Base-by-base conservation (phyloP, 2,888 invertebrate genomes). In the Heliconius cydno region DNA sequence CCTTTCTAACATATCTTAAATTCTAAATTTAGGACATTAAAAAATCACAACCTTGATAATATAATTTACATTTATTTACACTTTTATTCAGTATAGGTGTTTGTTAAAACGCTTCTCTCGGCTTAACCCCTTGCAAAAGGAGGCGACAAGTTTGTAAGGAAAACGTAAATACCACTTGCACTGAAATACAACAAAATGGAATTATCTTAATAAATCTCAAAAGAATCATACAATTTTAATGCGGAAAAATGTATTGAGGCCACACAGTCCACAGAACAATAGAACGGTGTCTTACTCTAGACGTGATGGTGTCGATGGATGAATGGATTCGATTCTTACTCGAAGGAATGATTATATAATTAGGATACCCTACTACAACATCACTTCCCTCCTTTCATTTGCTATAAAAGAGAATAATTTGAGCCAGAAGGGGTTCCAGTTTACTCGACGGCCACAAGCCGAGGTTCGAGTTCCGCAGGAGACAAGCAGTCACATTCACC, bases 51-150 rank as follows among this genome's bases (percentile, higher is more conserved):
- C 7, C 7, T 41, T 22, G 3, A n/a, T n/a, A 12, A 41, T n/a
- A 41, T 70, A 25, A 25, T 46, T 68, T 0, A 25, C 15, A n/a
- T 70, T 70, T 57, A 22, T 34, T 57, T 25, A 70, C 34, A 63
- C 52, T 7, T 60, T 60, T n/a, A 30, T 52, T 34, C 52, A 68
- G 2, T 4, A 38, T 46, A 7, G 6, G 28, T 15, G 12, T 65
- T 41, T 38, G 34, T n/a, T 19, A 2, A 6, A 52, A n/a, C 9
- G 10, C 19, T 28, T 25, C 10, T 34, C 10, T 30, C 28, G 3
- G 22, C 78, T 86, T 82, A 88, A 46, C 84, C 86, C 72, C 80
- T 83, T 57, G 88, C 88, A 79, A 88, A 88, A 15, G 88, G 88
- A 63, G 84, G 81, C 7, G 63, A 74, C 15, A 82, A 41, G 80